Evolutionary conservation across 2,113 vertebrate species (phyloP), one percentile per base, ranked within the genome.

Genomic region (Gymnogyps californianus): DNA sequence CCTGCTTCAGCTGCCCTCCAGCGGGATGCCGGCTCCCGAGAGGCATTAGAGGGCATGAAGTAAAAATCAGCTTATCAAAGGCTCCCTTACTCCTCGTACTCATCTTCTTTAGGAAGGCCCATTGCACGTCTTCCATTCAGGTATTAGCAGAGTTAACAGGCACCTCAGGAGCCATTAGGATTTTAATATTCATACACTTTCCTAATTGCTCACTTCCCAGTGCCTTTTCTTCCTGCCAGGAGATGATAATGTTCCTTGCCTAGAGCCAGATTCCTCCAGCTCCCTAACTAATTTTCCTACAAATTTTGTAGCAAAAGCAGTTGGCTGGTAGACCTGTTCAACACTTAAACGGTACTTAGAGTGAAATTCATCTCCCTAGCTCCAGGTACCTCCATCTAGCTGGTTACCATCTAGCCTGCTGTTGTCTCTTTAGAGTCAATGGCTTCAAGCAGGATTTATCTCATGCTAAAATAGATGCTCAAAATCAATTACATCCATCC

Each of bases 231-330:
- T 83, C 47, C 47, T 96, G 75, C 89, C 87, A 93, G 92, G 49
- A 93, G 66, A 79, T 70, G 83, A 83, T 93, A 95, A 91, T 24
- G 17, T 79, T 91, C 55, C 65, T 91, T 9, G 51, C 94, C 91
- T 85, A 40, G 5, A 93, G 90, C 88, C 32, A 90, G 67, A 83
- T 80, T 93, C 49, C n/a, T 95, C 79, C 79, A 90, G 62, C 32
- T 94, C 82, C 42, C 59, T 93, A 67, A 86, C 82, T 93, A 90
- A 96, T 97, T 95, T 93, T 87, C 90, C 86, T 92, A 86, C 82
- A 90, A 83, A 85, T 95, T 96, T 91, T 93, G 66, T 55, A 81
- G 74, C 40, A 85, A 87, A 94, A 91, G 28, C 52, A 74, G 57
- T 85, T 94, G 93, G 58, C 78, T 91, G n/a, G 42, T 65, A 88